Evolutionary conservation across 2,113 vertebrate species (phyloP).

Genomic region (Cyanoderma ruficeps): DNA sequence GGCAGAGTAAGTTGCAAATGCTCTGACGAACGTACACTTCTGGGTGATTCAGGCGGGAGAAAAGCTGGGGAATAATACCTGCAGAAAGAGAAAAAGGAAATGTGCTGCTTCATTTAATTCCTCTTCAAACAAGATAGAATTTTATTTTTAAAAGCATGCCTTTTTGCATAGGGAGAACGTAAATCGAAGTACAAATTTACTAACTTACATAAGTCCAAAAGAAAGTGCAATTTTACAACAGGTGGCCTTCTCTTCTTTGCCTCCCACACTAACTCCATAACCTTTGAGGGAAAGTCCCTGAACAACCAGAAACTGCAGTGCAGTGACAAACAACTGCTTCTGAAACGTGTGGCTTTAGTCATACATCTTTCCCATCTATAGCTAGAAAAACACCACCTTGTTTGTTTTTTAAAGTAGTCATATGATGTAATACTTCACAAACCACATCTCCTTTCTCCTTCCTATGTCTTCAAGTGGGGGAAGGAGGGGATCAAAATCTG

Average conservation of each 20-base stretch:
- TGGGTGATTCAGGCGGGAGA: slow-evolving; percentile 96
- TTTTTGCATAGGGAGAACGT: accelerated
- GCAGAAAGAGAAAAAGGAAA: not conserved
- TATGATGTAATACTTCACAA: not conserved
- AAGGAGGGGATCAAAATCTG: not conserved
- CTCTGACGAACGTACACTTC: slow-evolving; percentile 97
- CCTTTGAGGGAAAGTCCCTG: not conserved
- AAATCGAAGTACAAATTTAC: not conserved
- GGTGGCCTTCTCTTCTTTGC: not conserved
- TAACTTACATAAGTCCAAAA: not conserved
- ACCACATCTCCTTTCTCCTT: not conserved
- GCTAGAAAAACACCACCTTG: accelerated
- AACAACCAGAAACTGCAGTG: not conserved
- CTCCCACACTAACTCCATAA: not conserved
- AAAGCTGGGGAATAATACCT: slow-evolving; percentile 98
- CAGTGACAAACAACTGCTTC: not conserved
- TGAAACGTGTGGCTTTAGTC: not conserved
- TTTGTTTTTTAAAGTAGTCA: not conserved
- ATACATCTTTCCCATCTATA: not conserved
- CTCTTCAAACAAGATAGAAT: not conserved
- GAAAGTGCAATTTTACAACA: not conserved
- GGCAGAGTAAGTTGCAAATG: slow-evolving; percentile 94
- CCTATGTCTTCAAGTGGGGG: not conserved
- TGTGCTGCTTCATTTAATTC: not conserved
- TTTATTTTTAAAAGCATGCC: not conserved